Evolutionary conservation across 1,140 invertebrate genomes (phyloP).

Genomic region (Trichonephila clavipes): DNA sequence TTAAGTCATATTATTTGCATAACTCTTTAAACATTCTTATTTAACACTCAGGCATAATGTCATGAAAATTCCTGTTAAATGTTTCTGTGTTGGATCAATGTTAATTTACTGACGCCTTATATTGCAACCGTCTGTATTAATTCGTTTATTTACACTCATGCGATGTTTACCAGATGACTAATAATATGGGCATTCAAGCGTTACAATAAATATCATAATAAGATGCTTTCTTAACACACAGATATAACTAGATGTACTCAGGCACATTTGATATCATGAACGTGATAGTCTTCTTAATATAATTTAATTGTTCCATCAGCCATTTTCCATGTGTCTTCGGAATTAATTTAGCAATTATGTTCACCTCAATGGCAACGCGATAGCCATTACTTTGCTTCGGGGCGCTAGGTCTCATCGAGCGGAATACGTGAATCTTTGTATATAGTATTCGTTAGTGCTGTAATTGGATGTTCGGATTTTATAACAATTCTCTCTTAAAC

Average conservation of each 20-base stretch:
- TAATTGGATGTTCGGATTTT: not conserved
- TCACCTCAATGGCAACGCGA: not conserved
- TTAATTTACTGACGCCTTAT: too few relatives aligned
- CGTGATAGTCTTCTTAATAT: not conserved
- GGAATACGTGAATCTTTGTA: not conserved
- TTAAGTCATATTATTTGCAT: too few relatives aligned
- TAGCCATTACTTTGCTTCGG: not conserved
- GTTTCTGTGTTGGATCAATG: too few relatives aligned
- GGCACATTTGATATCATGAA: not conserved
- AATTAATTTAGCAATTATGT: constrained; percentile 10
- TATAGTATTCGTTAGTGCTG: not conserved
- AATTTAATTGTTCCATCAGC: constrained; percentile 2
- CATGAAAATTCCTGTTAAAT: too few relatives aligned
- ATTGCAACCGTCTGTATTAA: too few relatives aligned
- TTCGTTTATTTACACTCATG: not conserved
- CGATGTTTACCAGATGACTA: not conserved
- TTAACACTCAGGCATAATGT: too few relatives aligned
- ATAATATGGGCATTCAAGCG: not conserved
- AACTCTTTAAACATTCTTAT: too few relatives aligned
- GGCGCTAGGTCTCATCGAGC: not conserved
- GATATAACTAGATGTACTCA: not conserved
- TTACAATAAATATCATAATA: not conserved
- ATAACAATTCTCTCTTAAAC: not conserved
- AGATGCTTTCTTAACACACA: not conserved
- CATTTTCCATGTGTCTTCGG: not conserved